These are phyloP conservation scores for Epinephelus malabaricus DNA, from an alignment of 2,797 vertebrate genomes.

Conservation along the genomic window DNA sequence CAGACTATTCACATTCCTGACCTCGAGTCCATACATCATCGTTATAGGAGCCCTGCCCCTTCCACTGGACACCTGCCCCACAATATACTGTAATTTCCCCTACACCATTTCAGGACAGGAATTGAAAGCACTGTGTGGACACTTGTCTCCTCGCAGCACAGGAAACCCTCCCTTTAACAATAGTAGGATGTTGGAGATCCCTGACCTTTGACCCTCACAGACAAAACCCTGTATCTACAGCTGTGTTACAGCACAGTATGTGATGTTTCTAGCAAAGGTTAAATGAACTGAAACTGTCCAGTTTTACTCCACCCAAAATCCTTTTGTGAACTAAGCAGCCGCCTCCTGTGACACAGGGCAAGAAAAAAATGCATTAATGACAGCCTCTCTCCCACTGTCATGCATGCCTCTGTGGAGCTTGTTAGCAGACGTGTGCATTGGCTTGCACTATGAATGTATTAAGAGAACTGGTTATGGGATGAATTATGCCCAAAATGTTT, in stretches of 20 bases:
- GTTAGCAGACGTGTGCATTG: background rate
- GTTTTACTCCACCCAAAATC: background rate
- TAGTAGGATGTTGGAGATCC: conserved; percentile 77
- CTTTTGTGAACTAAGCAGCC: background rate
- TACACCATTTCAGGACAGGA: conserved; percentile 47
- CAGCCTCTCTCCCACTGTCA: background rate
- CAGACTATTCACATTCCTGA: conserved; percentile 48
- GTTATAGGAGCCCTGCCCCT: conserved; percentile 22
- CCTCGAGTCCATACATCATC: conserved; percentile 54
- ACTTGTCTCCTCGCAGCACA: conserved; percentile 58
- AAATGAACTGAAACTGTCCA: conserved; percentile 11
- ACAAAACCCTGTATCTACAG: conserved; percentile 46
- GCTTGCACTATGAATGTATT: background rate
- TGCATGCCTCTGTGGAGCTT: background rate
- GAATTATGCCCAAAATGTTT: background rate
- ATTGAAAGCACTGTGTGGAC: conserved; percentile 46
- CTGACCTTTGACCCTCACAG: conserved; percentile 65
- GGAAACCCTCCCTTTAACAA: conserved; percentile 76
- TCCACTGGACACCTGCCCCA: conserved; percentile 64
- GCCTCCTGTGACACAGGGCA: background rate
- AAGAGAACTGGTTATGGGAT: background rate
- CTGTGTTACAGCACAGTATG: conserved; percentile 35
- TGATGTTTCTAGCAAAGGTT: conserved; percentile 29
- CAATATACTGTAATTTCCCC: conserved; percentile 17
- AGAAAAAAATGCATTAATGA: background rate